phyloP scores from a whole-genome alignment of 2,888 invertebrate species.

The Trichopria drosophilae region DNA sequence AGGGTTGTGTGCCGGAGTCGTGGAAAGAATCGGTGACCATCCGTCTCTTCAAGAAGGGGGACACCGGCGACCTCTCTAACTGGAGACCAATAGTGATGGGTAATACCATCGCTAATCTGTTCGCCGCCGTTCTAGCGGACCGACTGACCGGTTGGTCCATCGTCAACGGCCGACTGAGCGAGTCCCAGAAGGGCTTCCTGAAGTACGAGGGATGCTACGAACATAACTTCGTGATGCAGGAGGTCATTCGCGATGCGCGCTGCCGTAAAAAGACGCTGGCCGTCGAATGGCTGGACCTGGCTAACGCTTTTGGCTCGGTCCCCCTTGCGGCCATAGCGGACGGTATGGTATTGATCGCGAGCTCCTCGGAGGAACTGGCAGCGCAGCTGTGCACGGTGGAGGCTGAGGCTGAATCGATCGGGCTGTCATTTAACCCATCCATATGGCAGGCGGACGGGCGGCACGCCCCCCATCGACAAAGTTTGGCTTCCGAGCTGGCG shows the following conservation, averaged over 20 bases:
- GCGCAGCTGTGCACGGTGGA: constrained; percentile 20
- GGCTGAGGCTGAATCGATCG: constrained; percentile 21
- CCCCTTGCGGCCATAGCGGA: constrained; percentile 44
- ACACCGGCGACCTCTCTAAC: constrained; percentile 43
- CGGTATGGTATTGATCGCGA: constrained; percentile 24
- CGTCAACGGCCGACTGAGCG: constrained; percentile 37
- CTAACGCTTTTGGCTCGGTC: constrained; percentile 53
- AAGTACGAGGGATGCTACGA: constrained; percentile 46
- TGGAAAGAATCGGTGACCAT: constrained; percentile 27
- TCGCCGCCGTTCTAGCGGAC: constrained; percentile 5
- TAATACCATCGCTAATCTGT: constrained; percentile 22
- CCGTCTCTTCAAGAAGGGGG: constrained; percentile 28
- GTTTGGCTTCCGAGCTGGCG: no score
- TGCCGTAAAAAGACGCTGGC: constrained; percentile 30
- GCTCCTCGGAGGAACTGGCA: constrained; percentile 33
- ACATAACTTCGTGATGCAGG: no score
- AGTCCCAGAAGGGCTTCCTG: constrained; percentile 52
- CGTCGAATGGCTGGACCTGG: constrained; percentile 50
- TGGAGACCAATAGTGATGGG: no score
- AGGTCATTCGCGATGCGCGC: no score
- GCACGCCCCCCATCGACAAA: no score
- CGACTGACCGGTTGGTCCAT: constrained; percentile 26
- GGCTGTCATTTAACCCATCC: constrained; percentile 42
- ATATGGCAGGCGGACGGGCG: no score
- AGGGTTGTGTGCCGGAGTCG: no score